phyloP scores from a whole-genome alignment of 1,140 invertebrate species.

The Orchestia grillus region DNA sequence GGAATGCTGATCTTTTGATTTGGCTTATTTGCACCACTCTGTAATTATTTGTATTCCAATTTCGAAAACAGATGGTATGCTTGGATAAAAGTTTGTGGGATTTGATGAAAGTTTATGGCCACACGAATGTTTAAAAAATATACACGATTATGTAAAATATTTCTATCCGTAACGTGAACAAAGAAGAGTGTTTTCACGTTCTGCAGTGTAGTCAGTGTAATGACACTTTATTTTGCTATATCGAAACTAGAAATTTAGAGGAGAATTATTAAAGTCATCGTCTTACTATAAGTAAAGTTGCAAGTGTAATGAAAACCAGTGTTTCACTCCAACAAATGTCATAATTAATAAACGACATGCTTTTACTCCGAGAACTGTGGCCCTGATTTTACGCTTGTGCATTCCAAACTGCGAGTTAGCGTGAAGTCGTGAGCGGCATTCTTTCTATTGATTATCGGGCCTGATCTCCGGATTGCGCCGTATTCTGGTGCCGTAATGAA shows the following conservation, averaged over 20 bases:
- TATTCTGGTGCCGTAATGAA: conserved; percentile 16
- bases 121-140: background rate
- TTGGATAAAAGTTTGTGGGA: background rate
- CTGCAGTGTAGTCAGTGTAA: background rate
- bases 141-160: background rate
- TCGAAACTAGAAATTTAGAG: background rate
- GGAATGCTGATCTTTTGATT: no score
- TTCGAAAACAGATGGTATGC: no score
- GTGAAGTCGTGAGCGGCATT: background rate
- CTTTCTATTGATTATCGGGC: background rate
- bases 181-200: no score
- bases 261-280: background rate
- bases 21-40: background rate
- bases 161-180: background rate
- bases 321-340: background rate
- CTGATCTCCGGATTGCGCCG: background rate
- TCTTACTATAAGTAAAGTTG: background rate
- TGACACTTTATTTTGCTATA: background rate
- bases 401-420: background rate
- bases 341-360: background rate
- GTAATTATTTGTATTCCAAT: background rate
- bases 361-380: background rate
- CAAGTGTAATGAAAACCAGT: background rate
- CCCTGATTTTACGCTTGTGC: background rate
- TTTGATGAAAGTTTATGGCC: background rate